Base-by-base conservation (phyloP, 2,888 invertebrate species). In the Sicus ferrugineus region DNA sequence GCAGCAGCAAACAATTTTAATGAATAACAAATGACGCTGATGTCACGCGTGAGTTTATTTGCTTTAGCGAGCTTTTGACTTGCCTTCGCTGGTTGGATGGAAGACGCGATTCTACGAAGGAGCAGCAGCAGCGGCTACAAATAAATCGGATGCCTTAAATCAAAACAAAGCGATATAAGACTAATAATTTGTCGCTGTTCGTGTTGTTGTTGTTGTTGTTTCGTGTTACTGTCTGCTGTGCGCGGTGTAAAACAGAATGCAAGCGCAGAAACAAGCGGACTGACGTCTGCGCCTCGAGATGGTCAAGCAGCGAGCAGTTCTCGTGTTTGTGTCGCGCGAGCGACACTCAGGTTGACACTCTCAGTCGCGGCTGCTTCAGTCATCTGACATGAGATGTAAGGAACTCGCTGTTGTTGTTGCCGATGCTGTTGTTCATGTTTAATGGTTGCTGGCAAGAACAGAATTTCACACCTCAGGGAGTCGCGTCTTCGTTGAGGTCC, bases 381-480 rank as follows among this genome's bases (percentile, higher is more conserved):
- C 16, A 28, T n/a, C 34, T 28, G 66, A 16, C 26, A 54, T 54
- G 23, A 23, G n/a, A 16, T 34, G 38, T 21, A 61, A 23, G 14
- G 14, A 4, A 61, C 42, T 23, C 7, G 66, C 38, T 31, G 26
- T 7, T 65, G 23, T 54, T 34, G 54, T 59, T 66, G 42, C 26
- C 38, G 7, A 26, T 54, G 54, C 14, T 42, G 34, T 54, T 65
- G 65, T 54, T 54, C 7, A 3, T 38, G 54, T 54, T 66, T 52
- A 46, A 46, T 46, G 66, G 56, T 11, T 46, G 46, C 67, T 34
- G 16, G 26, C 67, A 67, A 67, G 48, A 46, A 23, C 48, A 59
- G 48, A 31, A 46, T 31, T 67, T 67, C 59, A 59, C 67, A 59
- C 67, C 58, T 67, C 67, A 59, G 67, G 67, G 67, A 59, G 67